Conservation (phyloP, 35 echinoderm and acorn worm species). For the Acanthaster planci region DNA sequence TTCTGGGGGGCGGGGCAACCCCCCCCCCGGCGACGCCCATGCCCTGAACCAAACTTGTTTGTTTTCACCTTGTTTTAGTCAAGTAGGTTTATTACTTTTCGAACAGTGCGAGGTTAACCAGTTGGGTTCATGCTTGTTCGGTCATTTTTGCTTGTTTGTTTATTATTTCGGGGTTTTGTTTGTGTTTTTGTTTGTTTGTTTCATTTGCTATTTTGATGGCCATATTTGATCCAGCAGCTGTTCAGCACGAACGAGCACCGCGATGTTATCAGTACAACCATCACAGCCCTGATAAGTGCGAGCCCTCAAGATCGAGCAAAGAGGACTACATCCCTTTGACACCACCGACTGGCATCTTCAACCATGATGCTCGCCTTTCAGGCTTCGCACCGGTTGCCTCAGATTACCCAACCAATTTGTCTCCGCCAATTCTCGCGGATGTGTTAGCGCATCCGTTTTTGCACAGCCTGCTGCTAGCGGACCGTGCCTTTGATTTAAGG, state of each 20-base stretch:
- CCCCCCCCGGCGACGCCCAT: too few relatives aligned
- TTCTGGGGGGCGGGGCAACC: too few relatives aligned
- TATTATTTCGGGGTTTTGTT: too few relatives aligned
- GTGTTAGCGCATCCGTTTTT: constrained; percentile 31
- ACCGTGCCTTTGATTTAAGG: constrained; percentile 17
- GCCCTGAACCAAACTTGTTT: too few relatives aligned
- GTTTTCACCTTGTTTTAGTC: too few relatives aligned
- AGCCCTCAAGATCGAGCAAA: not conserved
- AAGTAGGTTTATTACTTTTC: too few relatives aligned
- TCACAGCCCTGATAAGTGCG: not conserved
- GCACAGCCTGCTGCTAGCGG: constrained; percentile 38
- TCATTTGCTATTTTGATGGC: not conserved
- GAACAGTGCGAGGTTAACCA: too few relatives aligned
- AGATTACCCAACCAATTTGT: constrained; percentile 17
- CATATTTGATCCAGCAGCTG: constrained; percentile 48
- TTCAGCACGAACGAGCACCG: constrained; percentile 94
- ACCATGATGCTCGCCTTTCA: constrained; percentile 35
- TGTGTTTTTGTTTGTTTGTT: not conserved
- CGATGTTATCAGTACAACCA: constrained; percentile 62
- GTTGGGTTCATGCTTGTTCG: too few relatives aligned
- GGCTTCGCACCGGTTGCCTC: constrained; percentile 58
- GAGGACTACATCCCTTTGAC: not conserved
- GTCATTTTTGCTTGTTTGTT: too few relatives aligned
- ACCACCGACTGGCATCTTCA: constrained; percentile 18
- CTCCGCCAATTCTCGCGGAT: not conserved